Evolutionary conservation across 2,797 vertebrate genomes (phyloP), one percentile per base, ranked within the genome.

Genomic region (Diplodus sargus): DNA sequence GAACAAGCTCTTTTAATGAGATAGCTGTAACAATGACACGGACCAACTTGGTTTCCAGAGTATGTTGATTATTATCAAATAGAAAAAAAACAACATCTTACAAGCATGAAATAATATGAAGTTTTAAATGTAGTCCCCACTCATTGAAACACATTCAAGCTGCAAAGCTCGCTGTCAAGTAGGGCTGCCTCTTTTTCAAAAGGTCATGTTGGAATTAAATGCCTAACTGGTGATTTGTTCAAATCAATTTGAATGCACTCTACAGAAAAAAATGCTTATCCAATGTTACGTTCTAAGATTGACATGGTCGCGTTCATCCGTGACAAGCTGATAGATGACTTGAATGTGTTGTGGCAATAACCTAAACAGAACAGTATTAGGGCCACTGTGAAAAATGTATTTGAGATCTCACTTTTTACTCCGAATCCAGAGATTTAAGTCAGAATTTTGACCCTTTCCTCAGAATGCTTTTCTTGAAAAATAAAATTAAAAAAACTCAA

Each of bases 111-210:
- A 57, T 43, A 53, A 67, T 18, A 39, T 54, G 8, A 59, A 67
- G 23, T 42, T 57, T 16, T 70, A 53, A 67, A 70, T 66, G 30
- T 71, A 48, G 53, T 65, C 11, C 51, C 3, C 53, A 45, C 54
- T 67, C 74, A 52, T 2, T 56, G n/a, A 63, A 64, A 70, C 52
- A 79, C 65, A 70, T 79, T 77, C 6, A 23, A 67, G 73, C 45
- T 53, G 58, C 63, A 51, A 51, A 10, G 53, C 67, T 68, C 18
- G 30, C 61, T 78, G 67, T 51, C 57, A 83, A 73, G 81, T 48
- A 57, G 53, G 43, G 63, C 82, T 76, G 76, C 52, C 57, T 51
- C 66, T n/a, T 18, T 45, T 18, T 45, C 22, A 64, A 43, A 39
- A 56, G 17, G 48, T 56, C 28, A 4, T 0, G 4, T 59, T 49